A percentile compares a stretch with the other conserved stretches of the same genome.
Evolutionary conservation across 35 echinoderm and acorn worm genomes (phyloP).

Genomic region (Ophioderma brevispina): DNA sequence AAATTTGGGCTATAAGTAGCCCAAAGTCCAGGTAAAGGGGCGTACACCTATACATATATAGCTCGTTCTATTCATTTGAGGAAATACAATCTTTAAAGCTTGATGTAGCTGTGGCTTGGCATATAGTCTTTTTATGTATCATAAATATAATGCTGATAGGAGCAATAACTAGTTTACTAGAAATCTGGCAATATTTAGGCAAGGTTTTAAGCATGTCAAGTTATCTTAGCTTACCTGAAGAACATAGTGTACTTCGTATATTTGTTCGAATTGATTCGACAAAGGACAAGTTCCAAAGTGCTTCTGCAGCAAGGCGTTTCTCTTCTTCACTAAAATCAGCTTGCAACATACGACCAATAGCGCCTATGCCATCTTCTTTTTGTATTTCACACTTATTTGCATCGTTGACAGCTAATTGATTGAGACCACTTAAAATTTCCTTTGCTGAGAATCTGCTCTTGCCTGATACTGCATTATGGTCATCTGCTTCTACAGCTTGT

Average conservation of each 20-base stretch:
- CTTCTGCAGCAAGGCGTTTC: neutral
- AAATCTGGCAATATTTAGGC: no score
- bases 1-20: no score
- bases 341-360: neutral
- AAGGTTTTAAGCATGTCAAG: no score
- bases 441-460: neutral
- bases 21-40: no score
- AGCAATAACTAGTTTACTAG: no score
- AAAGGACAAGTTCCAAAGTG: slow-evolving; percentile 19
- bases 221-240: neutral
- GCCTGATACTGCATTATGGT: neutral
- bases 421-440: neutral
- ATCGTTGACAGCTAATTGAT: slow-evolving; percentile 23
- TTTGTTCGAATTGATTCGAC: neutral
- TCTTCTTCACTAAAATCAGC: slow-evolving; percentile 2
- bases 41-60: no score
- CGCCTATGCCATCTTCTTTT: neutral
- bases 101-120: no score
- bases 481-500: neutral
- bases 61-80: no score
- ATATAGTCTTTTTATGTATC: no score
- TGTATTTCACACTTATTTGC: neutral
- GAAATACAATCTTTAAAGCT: no score
- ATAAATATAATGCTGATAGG: no score
- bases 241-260: neutral